phyloP scores from a whole-genome alignment of 1,140 invertebrate genomes.

The Cheumatopsyche charites region DNA sequence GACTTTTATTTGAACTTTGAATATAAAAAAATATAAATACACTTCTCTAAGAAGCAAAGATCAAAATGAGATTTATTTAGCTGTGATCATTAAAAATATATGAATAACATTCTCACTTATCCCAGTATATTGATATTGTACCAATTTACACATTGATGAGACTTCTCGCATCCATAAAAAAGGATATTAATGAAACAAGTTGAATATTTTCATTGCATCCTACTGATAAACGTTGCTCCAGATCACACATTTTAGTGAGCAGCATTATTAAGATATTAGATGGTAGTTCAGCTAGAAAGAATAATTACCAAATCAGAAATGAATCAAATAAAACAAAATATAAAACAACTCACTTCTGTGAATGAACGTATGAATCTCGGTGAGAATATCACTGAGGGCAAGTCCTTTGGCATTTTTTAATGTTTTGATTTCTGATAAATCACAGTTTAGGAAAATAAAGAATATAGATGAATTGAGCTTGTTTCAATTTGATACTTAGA shows the following conservation, averaged over 20 bases:
- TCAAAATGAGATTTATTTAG: no score
- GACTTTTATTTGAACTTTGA: conserved; percentile 13
- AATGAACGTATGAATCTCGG: conserved; percentile 84
- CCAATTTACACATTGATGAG: conserved; percentile 51
- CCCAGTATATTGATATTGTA: no score
- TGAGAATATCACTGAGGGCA: conserved; percentile 88
- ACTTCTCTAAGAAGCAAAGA: no score
- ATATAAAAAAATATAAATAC: conserved; percentile 12
- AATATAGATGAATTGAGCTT: neutral
- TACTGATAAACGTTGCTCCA: conserved; percentile 77
- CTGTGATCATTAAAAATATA: no score
- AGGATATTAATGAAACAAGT: conserved; percentile 79
- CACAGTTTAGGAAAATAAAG: neutral
- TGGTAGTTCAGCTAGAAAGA: conserved; percentile 81
- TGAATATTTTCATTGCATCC: conserved; percentile 86
- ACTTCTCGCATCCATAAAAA: conserved; percentile 75
- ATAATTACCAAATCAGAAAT: conserved; percentile 36
- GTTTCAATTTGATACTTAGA: neutral
- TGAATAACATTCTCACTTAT: no score
- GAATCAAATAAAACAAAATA: conserved; percentile 31
- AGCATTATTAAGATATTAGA: conserved; percentile 74
- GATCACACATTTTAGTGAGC: conserved; percentile 80
- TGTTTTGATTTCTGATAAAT: conserved; percentile 76
- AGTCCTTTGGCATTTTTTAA: conserved; percentile 87
- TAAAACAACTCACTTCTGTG: conserved; percentile 75